Conservation (phyloP, 2,888 invertebrate genomes). For the Cancer borealis region DNA sequence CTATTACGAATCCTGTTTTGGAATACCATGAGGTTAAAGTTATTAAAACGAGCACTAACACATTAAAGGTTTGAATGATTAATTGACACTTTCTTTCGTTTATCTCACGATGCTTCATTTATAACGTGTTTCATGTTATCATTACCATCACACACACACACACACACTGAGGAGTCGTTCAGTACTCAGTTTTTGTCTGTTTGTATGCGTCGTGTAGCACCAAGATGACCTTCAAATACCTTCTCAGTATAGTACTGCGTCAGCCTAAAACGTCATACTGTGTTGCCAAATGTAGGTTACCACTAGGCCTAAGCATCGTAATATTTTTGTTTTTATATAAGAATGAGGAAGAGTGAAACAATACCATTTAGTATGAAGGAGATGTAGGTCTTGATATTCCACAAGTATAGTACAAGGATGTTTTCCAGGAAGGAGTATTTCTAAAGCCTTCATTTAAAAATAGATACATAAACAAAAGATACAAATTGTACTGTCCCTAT, state of each 20-base stretch:
- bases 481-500: too few relatives aligned
- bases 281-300: neutral
- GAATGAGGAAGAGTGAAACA: too few relatives aligned
- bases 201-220: neutral
- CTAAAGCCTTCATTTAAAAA: too few relatives aligned
- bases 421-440: too few relatives aligned
- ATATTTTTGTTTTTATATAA: neutral
- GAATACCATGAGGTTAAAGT: neutral
- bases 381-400: too few relatives aligned
- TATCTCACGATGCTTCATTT: neutral
- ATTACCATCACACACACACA: neutral
- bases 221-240: neutral
- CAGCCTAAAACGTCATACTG: neutral
- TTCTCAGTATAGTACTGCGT: neutral
- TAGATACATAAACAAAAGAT: too few relatives aligned
- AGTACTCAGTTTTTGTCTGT: neutral
- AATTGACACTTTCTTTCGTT: neutral
- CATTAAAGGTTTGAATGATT: neutral
- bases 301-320: neutral
- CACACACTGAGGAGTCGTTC: neutral
- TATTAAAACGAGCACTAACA: neutral
- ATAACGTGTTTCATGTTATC: neutral
- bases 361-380: too few relatives aligned
- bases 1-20: neutral
- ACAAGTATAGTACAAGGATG: too few relatives aligned